A percentile compares a stretch with the other conserved stretches of the same genome.
These are phyloP conservation scores for Eulemur macaco DNA, from an alignment of 2,113 vertebrate genomes.

Conservation along the genomic window DNA sequence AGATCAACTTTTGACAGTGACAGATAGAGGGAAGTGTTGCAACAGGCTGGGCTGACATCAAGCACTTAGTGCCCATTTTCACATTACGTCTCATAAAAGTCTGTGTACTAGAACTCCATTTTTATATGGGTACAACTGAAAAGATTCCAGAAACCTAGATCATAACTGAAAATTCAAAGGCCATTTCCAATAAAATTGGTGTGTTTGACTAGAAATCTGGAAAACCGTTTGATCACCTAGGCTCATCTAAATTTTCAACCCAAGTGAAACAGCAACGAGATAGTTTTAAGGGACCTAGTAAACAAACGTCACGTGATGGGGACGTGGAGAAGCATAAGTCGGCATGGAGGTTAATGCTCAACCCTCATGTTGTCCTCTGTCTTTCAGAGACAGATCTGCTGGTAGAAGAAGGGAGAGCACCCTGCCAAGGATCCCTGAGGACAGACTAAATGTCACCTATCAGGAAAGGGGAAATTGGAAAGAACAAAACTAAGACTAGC, in stretches of 20 bases:
- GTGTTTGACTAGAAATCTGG: slow-evolving; percentile 43
- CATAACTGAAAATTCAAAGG: slow-evolving; percentile 29
- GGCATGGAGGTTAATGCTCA: neutral
- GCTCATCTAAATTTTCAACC: neutral
- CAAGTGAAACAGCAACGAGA: neutral
- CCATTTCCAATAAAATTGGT: neutral
- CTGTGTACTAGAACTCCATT: neutral
- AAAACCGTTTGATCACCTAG: neutral
- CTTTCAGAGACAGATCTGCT: neutral
- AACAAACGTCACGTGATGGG: neutral
- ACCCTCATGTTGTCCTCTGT: neutral
- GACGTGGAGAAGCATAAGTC: neutral
- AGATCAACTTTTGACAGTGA: neutral
- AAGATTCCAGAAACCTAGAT: slow-evolving; percentile 31
- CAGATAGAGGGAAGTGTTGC: neutral
- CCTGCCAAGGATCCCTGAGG: neutral
- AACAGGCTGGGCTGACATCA: neutral
- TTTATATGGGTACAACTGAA: slow-evolving; percentile 33
- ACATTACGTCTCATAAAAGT: neutral
- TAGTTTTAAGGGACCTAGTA: neutral
- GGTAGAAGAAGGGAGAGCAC: neutral
- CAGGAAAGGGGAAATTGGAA: neutral
- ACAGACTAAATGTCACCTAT: neutral
- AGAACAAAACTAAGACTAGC: neutral
- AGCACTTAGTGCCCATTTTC: slow-evolving; percentile 1